Percentiles rank a stretch among this genome's conserved stretches.
Conservation (phyloP, 2,113 vertebrate genomes). For the Tor tambroides region DNA sequence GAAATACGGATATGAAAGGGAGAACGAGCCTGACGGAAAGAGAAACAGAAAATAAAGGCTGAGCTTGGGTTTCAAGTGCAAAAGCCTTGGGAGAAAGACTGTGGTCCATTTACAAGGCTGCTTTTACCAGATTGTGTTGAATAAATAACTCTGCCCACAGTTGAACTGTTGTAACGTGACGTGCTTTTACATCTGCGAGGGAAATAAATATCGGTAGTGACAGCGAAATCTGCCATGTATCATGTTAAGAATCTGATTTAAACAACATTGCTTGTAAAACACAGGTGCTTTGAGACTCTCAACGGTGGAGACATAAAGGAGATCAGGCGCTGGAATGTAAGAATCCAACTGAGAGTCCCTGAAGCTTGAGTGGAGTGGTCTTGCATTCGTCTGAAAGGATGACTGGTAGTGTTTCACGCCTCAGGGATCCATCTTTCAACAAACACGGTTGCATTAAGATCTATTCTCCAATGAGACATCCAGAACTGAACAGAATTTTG, state of each 20-base stretch:
- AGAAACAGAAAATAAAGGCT: background rate
- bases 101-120: constrained; percentile 39
- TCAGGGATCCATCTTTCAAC: constrained; percentile 20
- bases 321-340: constrained; percentile 32
- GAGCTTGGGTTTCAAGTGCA: constrained; percentile 41
- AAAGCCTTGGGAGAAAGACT: constrained; percentile 25
- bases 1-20: constrained; percentile 52
- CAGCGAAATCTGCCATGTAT: background rate
- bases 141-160: constrained; percentile 13
- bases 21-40: constrained; percentile 10
- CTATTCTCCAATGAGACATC: background rate
- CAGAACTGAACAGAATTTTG: background rate
- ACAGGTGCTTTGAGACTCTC: constrained; percentile 8
- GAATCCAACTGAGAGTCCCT: constrained; percentile 34
- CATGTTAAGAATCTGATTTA: constrained; percentile 9
- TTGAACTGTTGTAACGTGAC: background rate
- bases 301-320: background rate
- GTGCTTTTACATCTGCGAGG: background rate
- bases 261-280: constrained; percentile 29
- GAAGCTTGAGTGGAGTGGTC: constrained; percentile 21
- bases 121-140: constrained; percentile 32
- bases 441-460: background rate
- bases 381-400: constrained; percentile 23
- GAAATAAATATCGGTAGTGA: constrained; percentile 3
- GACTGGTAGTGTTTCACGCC: constrained; percentile 36